A percentile compares a stretch with the other conserved stretches of the same genome.
These are phyloP conservation scores for Leucopsar rothschildi DNA, from an alignment of 2,113 vertebrate genomes.

Conservation along the genomic window DNA sequence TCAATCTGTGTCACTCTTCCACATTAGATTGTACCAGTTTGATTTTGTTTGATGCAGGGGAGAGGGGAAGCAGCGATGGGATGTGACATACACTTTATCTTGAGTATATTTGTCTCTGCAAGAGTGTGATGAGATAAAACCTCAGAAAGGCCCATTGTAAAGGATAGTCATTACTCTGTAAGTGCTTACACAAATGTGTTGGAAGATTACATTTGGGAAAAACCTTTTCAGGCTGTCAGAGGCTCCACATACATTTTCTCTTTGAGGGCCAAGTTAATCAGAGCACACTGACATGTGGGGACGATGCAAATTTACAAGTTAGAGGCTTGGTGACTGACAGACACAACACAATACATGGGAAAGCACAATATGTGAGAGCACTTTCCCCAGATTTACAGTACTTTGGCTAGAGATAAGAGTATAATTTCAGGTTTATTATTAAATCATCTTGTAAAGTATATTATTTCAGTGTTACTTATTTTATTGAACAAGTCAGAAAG, in stretches of 20 bases:
- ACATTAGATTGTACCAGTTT: neutral
- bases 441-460: neutral
- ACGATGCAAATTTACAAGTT: neutral
- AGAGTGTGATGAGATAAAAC: neutral
- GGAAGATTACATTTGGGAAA: neutral
- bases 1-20: slow-evolving; percentile 11
- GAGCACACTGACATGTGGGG: neutral
- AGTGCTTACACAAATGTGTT: neutral
- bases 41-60: slow-evolving; percentile 5
- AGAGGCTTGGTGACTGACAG: neutral
- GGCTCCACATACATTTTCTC: neutral
- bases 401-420: neutral
- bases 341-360: neutral
- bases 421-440: neutral
- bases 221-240: neutral
- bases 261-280: neutral
- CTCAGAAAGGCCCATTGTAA: neutral
- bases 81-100: slow-evolving; percentile 29
- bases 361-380: neutral
- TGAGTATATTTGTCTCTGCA: slow-evolving; percentile 24
- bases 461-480: neutral
- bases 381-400: neutral
- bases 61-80: neutral
- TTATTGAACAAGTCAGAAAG: neutral
- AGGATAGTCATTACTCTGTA: neutral